Percentiles rank a stretch among this genome's conserved stretches.
phyloP scores from a whole-genome alignment of 2,113 vertebrate genomes.

The Andinoacara biseriatus region DNA sequence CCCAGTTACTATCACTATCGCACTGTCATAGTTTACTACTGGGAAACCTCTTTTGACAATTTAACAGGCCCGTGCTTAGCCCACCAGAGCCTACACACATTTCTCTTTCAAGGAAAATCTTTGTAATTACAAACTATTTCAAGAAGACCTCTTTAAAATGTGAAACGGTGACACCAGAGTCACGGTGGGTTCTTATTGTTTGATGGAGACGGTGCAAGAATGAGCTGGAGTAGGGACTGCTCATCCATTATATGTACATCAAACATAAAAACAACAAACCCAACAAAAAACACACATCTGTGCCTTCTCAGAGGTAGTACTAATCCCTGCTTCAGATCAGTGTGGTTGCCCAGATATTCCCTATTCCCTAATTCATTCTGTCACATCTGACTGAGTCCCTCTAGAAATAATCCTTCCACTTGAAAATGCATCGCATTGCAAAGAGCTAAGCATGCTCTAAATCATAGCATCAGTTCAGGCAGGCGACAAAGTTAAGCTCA shows the following conservation, averaged over 20 bases:
- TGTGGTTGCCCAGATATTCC: neutral
- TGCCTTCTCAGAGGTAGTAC: neutral
- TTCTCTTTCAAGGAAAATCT: no score
- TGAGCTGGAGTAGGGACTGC: neutral
- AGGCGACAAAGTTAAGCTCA: neutral
- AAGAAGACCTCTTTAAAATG: no score
- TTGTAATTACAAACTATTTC: no score
- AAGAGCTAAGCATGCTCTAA: neutral
- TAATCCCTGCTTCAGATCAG: neutral
- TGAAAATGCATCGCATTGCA: neutral
- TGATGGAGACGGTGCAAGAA: neutral
- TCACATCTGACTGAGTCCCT: neutral
- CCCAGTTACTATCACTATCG: neutral
- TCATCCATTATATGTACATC: neutral
- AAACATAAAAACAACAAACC: neutral
- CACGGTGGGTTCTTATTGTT: neutral
- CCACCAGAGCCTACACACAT: no score
- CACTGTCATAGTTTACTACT: neutral
- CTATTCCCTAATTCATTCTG: neutral
- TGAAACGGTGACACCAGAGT: no score
- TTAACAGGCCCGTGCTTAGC: accelerated
- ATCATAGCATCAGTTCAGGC: neutral
- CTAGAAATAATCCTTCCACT: constrained; percentile 9
- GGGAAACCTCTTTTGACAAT: neutral
- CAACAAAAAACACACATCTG: neutral